A percentile compares a stretch with the other conserved stretches of the same genome.
phyloP scores from a whole-genome alignment of 2,113 vertebrate species.

The Hypomesus transpacificus region DNA sequence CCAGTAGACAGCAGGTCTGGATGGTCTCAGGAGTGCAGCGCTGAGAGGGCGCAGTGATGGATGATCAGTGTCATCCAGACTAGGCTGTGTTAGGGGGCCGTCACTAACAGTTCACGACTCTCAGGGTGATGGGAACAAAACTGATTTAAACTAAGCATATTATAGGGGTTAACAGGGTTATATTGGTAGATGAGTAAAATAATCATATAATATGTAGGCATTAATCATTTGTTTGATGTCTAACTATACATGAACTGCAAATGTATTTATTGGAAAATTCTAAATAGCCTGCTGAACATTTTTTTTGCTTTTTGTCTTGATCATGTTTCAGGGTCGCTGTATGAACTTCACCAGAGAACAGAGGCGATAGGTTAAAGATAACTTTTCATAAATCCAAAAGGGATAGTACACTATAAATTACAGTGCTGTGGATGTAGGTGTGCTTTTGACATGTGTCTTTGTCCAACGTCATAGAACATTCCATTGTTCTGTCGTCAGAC shows the following conservation, averaged over 20 bases:
- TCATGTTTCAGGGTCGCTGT: constrained; percentile 67
- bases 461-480: neutral
- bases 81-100: neutral
- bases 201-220: no score
- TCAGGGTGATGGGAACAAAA: neutral
- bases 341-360: constrained; percentile 71
- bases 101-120: neutral
- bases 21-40: neutral
- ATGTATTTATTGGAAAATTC: no score
- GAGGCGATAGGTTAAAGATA: constrained; percentile 38
- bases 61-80: constrained; percentile 16
- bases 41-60: neutral
- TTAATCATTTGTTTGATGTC: no score
- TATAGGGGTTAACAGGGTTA: neutral
- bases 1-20: constrained; percentile 17
- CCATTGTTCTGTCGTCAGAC: neutral
- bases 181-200: neutral
- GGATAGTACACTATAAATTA: no score
- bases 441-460: no score
- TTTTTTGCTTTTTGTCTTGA: constrained; percentile 10
- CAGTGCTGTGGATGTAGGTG: no score
- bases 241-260: no score
- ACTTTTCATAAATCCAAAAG: neutral
- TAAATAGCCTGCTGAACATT: no score
- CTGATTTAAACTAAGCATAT: neutral